Conservation (phyloP, 2,797 vertebrate genomes). For the Syndactyla subalaris region DNA sequence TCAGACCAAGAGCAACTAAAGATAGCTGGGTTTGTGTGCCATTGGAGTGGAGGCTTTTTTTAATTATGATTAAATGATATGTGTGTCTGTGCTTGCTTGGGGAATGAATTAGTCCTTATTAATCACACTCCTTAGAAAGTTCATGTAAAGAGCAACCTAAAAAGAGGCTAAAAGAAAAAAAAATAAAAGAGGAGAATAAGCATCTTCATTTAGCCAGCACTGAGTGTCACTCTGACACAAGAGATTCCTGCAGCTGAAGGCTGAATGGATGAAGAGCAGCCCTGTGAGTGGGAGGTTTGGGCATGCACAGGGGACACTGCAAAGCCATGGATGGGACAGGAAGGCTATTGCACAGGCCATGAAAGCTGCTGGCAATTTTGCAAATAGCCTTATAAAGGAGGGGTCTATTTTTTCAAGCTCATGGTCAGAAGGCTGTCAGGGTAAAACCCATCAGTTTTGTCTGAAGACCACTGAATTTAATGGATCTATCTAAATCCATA, state of each 20-base stretch:
- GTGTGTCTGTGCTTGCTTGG: neutral
- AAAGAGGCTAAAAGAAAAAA: neutral
- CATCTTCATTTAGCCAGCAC: neutral
- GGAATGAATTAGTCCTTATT: neutral
- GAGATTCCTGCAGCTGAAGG: neutral
- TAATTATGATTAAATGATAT: neutral
- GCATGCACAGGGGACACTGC: neutral
- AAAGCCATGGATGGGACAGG: neutral
- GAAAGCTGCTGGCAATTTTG: neutral
- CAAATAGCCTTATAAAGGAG: neutral
- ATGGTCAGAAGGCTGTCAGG: neutral
- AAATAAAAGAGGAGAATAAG: neutral
- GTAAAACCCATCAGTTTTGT: neutral
- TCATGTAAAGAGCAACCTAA: neutral
- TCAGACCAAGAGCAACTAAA: slow-evolving; percentile 4
- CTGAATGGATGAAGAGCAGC: neutral
- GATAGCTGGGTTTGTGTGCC: neutral
- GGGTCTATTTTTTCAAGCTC: neutral
- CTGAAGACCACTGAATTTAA: neutral
- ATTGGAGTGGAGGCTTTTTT: neutral
- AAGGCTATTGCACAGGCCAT: neutral
- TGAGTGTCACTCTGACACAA: neutral
- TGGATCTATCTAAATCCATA: neutral
- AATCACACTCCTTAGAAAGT: neutral
- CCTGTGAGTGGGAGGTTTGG: neutral